Conservation (phyloP, 2,113 vertebrate genomes). For the Carlito syrichta region DNA sequence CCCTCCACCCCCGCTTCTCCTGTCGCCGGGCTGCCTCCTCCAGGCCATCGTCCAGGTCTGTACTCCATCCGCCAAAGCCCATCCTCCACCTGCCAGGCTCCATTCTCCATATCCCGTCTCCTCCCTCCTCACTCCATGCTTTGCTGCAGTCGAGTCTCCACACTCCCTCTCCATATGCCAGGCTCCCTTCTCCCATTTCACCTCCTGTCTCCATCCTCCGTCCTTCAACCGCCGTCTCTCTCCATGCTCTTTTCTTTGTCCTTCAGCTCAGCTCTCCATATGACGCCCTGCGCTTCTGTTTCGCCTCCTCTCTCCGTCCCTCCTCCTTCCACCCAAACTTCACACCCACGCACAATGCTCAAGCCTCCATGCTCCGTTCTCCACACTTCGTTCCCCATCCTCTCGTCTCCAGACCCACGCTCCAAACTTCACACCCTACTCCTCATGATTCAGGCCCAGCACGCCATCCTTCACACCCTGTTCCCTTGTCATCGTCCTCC, state of each 20-base stretch:
- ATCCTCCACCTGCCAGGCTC: background rate
- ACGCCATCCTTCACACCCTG: background rate
- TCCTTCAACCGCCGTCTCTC: too few relatives aligned
- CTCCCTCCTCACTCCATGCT: background rate
- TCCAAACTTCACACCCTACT: slow-evolving; percentile 32
- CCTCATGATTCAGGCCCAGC: background rate
- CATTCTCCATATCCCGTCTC: too few relatives aligned
- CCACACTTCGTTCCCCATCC: background rate
- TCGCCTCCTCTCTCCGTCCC: slow-evolving; percentile 1
- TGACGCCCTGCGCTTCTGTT: too few relatives aligned
- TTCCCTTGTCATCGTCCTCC: too few relatives aligned
- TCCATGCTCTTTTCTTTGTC: background rate
- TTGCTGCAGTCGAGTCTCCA: too few relatives aligned
- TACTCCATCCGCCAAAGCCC: background rate
- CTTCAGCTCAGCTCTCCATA: background rate
- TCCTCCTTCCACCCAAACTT: background rate
- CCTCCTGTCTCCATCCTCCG: too few relatives aligned
- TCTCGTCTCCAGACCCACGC: too few relatives aligned
- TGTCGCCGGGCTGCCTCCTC: too few relatives aligned
- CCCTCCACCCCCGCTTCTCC: background rate
- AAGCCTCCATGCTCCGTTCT: background rate
- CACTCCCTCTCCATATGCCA: too few relatives aligned
- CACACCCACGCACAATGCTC: background rate
- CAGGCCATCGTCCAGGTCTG: background rate
- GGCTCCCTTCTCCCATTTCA: too few relatives aligned